Base-by-base conservation (phyloP, 2,888 invertebrate species). In the Ferrisia virgata region DNA sequence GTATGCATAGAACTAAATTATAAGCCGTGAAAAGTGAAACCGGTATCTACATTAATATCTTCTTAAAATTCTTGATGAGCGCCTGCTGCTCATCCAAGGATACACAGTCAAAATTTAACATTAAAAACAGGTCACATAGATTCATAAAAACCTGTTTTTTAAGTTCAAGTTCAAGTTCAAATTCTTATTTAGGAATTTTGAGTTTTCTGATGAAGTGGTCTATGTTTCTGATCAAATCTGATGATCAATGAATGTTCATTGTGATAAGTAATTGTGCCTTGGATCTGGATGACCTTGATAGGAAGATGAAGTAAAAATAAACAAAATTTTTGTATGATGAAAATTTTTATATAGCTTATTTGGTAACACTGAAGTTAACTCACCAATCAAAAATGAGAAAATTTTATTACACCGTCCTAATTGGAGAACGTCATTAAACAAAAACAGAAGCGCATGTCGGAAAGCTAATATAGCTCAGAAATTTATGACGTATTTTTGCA, bases 21-120 rank as follows among this genome's bases (percentile, higher is more conserved):
- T 28, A 64, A 64, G 64, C 28, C 64, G 64, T 64, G 64, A 64
- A 64, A 64, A 64, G 64, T 64, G 64, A 64, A 64, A 64, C 64
- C 64, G 64, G 64, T 64, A 64, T 28, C 28, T 64, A 15, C 64
- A 28, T 13, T 28, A 15, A 28, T 58, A 58, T 64, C 64, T 25
- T 18, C 8, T 15, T 28, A 28, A 28, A 64, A 64, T 64, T 28
- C 28, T 11, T 64, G 13, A 64, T 15, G 64, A 58, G 13, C 11
- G 5, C 39, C 6, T 39, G 39, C 11, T 28, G 28, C 28, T 64
- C 64, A 64, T 28, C 64, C 28, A 6, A 28, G 28, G 64, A 64
- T 31, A 28, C 64, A 3, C 64, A 28, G 15, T 15, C 11, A 64
- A 64, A 64, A 28, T 28, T 53, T 53, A 11, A n/a, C n/a, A n/a